phyloP scores from a whole-genome alignment of 1,140 invertebrate genomes.

The Orius insidiosus region DNA sequence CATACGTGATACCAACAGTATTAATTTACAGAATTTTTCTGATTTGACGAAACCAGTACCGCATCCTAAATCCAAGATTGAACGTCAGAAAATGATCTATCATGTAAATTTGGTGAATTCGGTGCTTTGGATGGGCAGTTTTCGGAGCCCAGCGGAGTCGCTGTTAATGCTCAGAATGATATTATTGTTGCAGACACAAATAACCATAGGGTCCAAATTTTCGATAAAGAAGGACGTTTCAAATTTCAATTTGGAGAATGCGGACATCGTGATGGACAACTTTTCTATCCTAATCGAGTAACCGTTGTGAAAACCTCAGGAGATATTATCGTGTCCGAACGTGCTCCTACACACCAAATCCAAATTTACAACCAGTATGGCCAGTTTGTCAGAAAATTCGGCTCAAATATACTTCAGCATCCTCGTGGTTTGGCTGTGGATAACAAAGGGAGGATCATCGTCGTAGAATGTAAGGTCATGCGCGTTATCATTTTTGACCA shows the following conservation, averaged over 20 bases:
- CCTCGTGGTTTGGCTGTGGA: slow-evolving; percentile 95
- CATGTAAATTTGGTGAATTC: slow-evolving; percentile 99
- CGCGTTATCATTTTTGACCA: slow-evolving; percentile 98
- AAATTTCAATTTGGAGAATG: slow-evolving; percentile 99
- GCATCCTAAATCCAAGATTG: slow-evolving; percentile 90
- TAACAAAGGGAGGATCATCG: slow-evolving; percentile 92
- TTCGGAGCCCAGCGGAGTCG: slow-evolving; percentile 96
- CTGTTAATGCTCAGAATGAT: slow-evolving; percentile 97
- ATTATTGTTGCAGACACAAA: slow-evolving; percentile 99
- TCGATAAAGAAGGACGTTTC: slow-evolving; percentile 97
- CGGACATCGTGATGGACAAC: slow-evolving; percentile 86
- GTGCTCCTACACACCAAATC: slow-evolving; percentile 93
- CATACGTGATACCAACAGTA: slow-evolving; percentile 45
- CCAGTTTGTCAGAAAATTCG: slow-evolving; percentile 97
- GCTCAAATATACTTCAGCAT: slow-evolving; percentile 95
- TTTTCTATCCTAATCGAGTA: slow-evolving; percentile 95
- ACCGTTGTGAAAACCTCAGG: slow-evolving; percentile 93
- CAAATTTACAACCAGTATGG: slow-evolving; percentile 99
- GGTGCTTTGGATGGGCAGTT: slow-evolving; percentile 98
- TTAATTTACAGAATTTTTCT: slow-evolving; percentile 41
- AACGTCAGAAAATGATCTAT: slow-evolving; percentile 99
- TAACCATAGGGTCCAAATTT: slow-evolving; percentile 97
- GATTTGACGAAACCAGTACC: slow-evolving; percentile 67
- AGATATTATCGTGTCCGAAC: slow-evolving; percentile 96
- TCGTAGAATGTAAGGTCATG: slow-evolving; percentile 99